Conservation (phyloP, 2,113 vertebrate species). For the Xiphophorus couchianus region DNA sequence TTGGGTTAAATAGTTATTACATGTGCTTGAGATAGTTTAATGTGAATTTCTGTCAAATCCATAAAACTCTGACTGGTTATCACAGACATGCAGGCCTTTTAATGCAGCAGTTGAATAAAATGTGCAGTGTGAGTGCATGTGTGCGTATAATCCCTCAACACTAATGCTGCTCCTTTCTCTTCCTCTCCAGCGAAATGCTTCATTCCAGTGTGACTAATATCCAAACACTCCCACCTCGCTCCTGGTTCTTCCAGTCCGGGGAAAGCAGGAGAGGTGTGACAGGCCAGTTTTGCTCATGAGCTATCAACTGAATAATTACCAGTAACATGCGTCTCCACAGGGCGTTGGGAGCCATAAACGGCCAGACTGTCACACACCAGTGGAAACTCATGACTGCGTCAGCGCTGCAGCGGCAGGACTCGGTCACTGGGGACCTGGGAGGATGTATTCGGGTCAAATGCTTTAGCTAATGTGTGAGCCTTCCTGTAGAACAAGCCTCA, state of each 20-base stretch:
- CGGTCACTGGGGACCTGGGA: slow-evolving; percentile 19
- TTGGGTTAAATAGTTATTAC: background rate
- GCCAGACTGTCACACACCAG: slow-evolving; percentile 41
- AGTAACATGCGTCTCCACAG: slow-evolving; percentile 41
- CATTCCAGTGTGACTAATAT: slow-evolving; percentile 31
- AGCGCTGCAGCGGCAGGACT: background rate
- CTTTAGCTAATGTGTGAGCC: slow-evolving; percentile 25
- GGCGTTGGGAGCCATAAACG: slow-evolving; percentile 35
- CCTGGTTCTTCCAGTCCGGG: slow-evolving; percentile 16
- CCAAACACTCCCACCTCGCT: background rate
- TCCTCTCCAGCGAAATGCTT: slow-evolving; percentile 14
- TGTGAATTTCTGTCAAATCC: slow-evolving; percentile 22
- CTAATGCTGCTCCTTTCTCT: slow-evolving; percentile 23
- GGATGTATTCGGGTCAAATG: slow-evolving; percentile 46
- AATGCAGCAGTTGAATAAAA: slow-evolving; percentile 24
- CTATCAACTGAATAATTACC: slow-evolving; percentile 61
- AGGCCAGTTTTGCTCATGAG: slow-evolving; percentile 20
- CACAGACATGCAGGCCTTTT: slow-evolving; percentile 13
- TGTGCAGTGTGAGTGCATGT: slow-evolving; percentile 1
- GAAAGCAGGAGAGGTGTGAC: slow-evolving; percentile 28
- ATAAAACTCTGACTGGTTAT: slow-evolving; percentile 18
- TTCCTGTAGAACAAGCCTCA: slow-evolving; percentile 5
- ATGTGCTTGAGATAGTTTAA: slow-evolving; percentile 13
- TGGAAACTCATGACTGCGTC: slow-evolving; percentile 21
- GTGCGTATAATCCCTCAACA: slow-evolving; percentile 27